phyloP scores from a whole-genome alignment of 2,888 invertebrate genomes.

The Euplexia lucipara region DNA sequence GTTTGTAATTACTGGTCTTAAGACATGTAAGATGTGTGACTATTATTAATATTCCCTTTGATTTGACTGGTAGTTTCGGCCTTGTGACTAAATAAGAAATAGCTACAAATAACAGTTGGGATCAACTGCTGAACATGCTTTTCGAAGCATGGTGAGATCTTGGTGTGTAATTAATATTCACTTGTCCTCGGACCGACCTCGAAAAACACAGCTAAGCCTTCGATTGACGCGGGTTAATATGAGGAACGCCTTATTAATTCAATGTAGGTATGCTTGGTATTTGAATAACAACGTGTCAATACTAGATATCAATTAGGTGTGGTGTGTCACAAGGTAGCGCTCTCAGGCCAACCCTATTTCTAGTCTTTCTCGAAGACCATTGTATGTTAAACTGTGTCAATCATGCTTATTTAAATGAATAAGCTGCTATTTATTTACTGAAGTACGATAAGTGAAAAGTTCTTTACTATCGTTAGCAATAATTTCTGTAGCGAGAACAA shows the following conservation, averaged over 20 bases:
- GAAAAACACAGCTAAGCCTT: too few relatives aligned
- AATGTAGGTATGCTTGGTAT: too few relatives aligned
- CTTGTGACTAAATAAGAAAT: too few relatives aligned
- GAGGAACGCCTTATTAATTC: too few relatives aligned
- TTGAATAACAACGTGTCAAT: accelerated
- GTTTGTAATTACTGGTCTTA: constrained; percentile 28
- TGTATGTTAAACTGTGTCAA: neutral
- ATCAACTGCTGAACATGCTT: too few relatives aligned
- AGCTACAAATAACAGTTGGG: too few relatives aligned
- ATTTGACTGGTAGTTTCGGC: too few relatives aligned
- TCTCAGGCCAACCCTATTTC: constrained; percentile 10
- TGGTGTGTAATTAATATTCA: too few relatives aligned
- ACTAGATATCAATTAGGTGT: neutral
- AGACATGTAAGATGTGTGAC: constrained; percentile 16
- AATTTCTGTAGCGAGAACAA: constrained; percentile 25
- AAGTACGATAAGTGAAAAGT: constrained; percentile 22
- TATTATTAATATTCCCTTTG: neutral
- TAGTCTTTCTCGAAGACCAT: neutral
- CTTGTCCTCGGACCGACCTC: too few relatives aligned
- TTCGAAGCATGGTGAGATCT: too few relatives aligned
- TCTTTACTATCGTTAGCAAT: constrained; percentile 16
- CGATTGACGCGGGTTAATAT: too few relatives aligned
- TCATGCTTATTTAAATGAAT: neutral
- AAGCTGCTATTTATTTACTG: constrained; percentile 1
- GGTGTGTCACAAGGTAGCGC: constrained; percentile 11